Evolutionary conservation across 1,140 invertebrate genomes (phyloP), one percentile per base, ranked within the genome.

Genomic region (Polypedilum pembai): DNA sequence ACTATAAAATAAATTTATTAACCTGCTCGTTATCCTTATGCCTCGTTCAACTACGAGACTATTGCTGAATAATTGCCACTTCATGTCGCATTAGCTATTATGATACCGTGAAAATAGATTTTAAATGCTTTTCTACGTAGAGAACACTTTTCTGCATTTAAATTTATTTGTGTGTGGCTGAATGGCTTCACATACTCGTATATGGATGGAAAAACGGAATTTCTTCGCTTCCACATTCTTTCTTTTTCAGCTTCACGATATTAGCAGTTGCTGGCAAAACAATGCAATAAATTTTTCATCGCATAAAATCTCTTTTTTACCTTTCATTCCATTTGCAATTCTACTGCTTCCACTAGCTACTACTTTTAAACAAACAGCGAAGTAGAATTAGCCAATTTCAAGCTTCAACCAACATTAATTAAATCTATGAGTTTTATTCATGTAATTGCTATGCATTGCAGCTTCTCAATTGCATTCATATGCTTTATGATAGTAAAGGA

Each of bases 101-200:
- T 56, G 24, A 5, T 15, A n/a, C 45, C 10, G 45, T 15, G n/a
- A n/a, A n/a, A 56, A 56, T 56, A 56, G 45, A 56, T 56, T 56
- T n/a, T 56, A 56, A 56, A 56, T 12, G 45, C 45, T 56, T 12
- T 56, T 56, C 4, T 56, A 12, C 4, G 5, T 3, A 33, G 24
- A 56, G 12, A n/a, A 1, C 45, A 56, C 12, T 15, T 15, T 56
- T 56, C 45, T 56, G n/a, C n/a, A 56, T 56, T 56, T 56, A 56
- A 56, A 56, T 56, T 56, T 56, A 56, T 56, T 56, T 56, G 45
- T 56, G 45, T 56, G 45, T n/a, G n/a, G n/a, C n/a, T 56, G 45
- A 56, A 56, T 56, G 12, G 45, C 45, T n/a, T 56, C 15, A 45
- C 41, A 15, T 12, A 56, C n/a, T 15, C n/a, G 45, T 8, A 15